A percentile compares a stretch with the other conserved stretches of the same genome.
Conservation (phyloP, 2,113 vertebrate genomes). For the Lampris incognitus region DNA sequence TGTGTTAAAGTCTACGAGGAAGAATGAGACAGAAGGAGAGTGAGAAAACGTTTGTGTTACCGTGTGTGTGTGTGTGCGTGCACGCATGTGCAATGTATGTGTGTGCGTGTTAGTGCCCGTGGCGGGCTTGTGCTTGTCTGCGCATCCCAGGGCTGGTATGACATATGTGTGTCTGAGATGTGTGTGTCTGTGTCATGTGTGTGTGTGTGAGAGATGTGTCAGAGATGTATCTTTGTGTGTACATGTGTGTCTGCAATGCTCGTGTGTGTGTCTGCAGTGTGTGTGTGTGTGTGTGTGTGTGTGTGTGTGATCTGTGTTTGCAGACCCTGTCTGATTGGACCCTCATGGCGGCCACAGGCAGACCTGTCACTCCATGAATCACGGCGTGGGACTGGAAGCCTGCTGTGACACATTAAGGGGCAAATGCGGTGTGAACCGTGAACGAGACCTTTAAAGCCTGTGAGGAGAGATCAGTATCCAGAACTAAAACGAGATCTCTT, state of each 20-base stretch:
- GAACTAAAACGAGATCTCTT: constrained; percentile 79
- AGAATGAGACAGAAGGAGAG: constrained; percentile 5
- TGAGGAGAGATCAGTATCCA: constrained; percentile 76
- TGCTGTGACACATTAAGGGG: constrained; percentile 83
- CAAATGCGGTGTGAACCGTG: constrained; percentile 82
- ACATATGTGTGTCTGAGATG: too few relatives aligned
- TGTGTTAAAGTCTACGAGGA: constrained; percentile 6
- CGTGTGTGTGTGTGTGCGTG: neutral
- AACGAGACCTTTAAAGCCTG: constrained; percentile 79
- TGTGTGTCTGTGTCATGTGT: too few relatives aligned
- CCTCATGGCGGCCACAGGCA: constrained; percentile 72
- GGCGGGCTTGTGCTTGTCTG: too few relatives aligned
- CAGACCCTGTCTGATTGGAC: constrained; percentile 57
- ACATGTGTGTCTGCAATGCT: too few relatives aligned
- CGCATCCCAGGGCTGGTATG: too few relatives aligned
- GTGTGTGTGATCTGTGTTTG: constrained; percentile 27
- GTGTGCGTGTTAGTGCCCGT: too few relatives aligned
- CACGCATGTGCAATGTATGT: too few relatives aligned
- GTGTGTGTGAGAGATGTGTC: too few relatives aligned
- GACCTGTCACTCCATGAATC: constrained; percentile 83
- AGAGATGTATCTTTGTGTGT: too few relatives aligned
- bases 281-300: constrained; percentile 6
- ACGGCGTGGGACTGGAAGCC: constrained; percentile 72
- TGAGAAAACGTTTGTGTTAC: constrained; percentile 1
- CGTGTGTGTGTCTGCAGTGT: neutral